These are phyloP conservation scores for Luehdorfia chinensis DNA, from an alignment of 1,140 invertebrate species.

Conservation along the genomic window DNA sequence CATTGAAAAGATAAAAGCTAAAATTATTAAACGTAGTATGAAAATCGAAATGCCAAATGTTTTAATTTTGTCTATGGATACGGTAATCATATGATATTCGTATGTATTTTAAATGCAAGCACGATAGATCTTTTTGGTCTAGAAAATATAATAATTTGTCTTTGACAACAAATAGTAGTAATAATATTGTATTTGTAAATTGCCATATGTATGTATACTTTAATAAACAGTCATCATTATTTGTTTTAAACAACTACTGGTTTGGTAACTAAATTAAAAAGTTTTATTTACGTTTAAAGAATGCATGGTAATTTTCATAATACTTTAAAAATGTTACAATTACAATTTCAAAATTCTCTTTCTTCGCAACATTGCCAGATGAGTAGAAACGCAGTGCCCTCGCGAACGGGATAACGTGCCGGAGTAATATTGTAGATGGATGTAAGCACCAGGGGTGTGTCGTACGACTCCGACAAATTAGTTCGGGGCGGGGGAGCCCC, in stretches of 20 bases:
- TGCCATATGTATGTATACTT: too few relatives aligned
- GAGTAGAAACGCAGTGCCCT: slow-evolving; percentile 65
- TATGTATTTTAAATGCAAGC: not conserved
- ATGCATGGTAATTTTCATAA: too few relatives aligned
- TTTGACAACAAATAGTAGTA: too few relatives aligned
- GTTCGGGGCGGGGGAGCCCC: slow-evolving; percentile 73
- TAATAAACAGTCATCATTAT: too few relatives aligned
- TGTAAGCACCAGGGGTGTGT: slow-evolving; percentile 75
- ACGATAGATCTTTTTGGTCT: too few relatives aligned
- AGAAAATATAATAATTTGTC: too few relatives aligned
- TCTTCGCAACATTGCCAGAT: slow-evolving; percentile 56
- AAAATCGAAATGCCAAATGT: not conserved
- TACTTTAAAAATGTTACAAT: too few relatives aligned
- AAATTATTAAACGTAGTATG: not conserved
- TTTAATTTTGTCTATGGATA: not conserved
- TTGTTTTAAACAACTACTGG: too few relatives aligned
- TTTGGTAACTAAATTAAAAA: too few relatives aligned
- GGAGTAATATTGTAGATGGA: slow-evolving; percentile 75
- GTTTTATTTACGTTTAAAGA: too few relatives aligned
- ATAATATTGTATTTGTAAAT: too few relatives aligned
- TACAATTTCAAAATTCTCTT: slow-evolving; percentile 58
- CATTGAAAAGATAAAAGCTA: slow-evolving; percentile 12
- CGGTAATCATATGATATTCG: too few relatives aligned
- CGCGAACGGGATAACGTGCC: slow-evolving; percentile 70
- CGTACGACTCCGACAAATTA: slow-evolving; percentile 75